Base-by-base conservation (phyloP, 2,797 vertebrate genomes). In the Acanthurus leucopareius region DNA sequence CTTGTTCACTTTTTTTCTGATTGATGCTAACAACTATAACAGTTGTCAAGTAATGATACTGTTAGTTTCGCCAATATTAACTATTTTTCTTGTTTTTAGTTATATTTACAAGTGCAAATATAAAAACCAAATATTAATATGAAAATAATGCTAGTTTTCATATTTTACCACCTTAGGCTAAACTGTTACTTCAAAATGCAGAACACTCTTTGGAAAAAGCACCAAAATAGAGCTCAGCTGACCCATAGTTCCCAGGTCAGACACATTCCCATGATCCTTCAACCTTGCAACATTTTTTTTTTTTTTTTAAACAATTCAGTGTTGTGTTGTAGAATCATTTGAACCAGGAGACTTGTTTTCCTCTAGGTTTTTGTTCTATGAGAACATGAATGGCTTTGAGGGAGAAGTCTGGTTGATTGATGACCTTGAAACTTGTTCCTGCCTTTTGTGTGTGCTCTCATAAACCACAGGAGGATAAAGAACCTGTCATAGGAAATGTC, bases 401-500 rank as follows among this genome's bases (percentile, higher is more conserved):
- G 25, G 57, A 60, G 51, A 60, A 22, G 16, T 42, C 20, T 1
- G 54, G 60, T 49, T 73, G 70, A 71, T 80, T 73, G 72, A 72
- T 68, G 69, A 77, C 90, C 72, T 72, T 72, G 53, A 85, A 68
- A 51, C 62, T 16, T 53, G 52, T 82, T 86, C 69, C 80, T 84
- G 79, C 22, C 76, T 81, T 91, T 89, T 87, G 78, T 82, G 58
- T 75, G 40, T 0, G 3, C 22, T 44, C 79, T 73, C 60, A 72
- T 86, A 75, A 86, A 89, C 76, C 79, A 51, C 66, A 5, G 13
- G 61, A 82, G 83, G 35, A 47, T 64, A 75, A 84, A 81, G 28
- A 59, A 28, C 22, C 14, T 59, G 78, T 86, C 85, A 70, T 38
- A 69, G 69, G 38, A 85, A 86, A 76, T 19, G 70, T 77, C 76